A percentile compares a stretch with the other conserved stretches of the same genome.
Evolutionary conservation across 2,888 invertebrate genomes (phyloP).

Genomic region (Hedychridium roseum): DNA sequence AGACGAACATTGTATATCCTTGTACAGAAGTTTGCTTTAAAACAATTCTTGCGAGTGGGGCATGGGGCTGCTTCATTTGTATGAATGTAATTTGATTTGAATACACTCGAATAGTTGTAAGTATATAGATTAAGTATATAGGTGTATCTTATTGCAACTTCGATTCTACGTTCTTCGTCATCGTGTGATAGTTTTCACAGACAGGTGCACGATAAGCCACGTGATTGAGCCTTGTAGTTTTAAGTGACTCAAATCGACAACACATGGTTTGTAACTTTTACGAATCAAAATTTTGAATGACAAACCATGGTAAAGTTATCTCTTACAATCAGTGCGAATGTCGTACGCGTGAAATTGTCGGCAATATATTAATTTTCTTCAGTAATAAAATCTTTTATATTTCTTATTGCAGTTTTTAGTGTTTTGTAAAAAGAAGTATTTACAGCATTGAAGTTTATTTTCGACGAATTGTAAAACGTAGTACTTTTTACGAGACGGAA

Average conservation of each 20-base stretch:
- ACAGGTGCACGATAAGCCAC: conserved; percentile 36
- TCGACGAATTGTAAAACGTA: too few species aligned
- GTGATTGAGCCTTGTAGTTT: conserved; percentile 44
- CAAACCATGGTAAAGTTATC: too few species aligned
- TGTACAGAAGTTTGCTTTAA: conserved; percentile 41
- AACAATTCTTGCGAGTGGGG: conserved; percentile 41
- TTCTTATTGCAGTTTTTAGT: too few species aligned
- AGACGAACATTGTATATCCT: conserved; percentile 37
- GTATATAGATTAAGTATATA: conserved; percentile 43
- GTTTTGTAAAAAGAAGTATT: too few species aligned
- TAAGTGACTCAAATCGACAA: conserved; percentile 28
- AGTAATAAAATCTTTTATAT: too few species aligned
- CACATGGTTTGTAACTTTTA: conserved; percentile 20
- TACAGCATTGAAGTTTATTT: too few species aligned
- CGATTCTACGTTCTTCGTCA: conserved; percentile 37
- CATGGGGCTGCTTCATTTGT: conserved; percentile 47
- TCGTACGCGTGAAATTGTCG: too few species aligned
- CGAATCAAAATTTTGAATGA: conserved; percentile 44
- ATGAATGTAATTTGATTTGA: conserved; percentile 40
- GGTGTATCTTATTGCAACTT: conserved; percentile 36
- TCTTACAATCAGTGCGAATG: too few species aligned
- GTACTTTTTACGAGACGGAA: too few species aligned
- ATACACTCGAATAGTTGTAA: conserved; percentile 42
- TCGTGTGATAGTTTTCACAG: conserved; percentile 37
- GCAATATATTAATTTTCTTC: too few species aligned